Percentiles rank a stretch among this genome's conserved stretches.
Conservation (phyloP, 2,113 vertebrate species). For the Cyphomyrus discorhynchus region DNA sequence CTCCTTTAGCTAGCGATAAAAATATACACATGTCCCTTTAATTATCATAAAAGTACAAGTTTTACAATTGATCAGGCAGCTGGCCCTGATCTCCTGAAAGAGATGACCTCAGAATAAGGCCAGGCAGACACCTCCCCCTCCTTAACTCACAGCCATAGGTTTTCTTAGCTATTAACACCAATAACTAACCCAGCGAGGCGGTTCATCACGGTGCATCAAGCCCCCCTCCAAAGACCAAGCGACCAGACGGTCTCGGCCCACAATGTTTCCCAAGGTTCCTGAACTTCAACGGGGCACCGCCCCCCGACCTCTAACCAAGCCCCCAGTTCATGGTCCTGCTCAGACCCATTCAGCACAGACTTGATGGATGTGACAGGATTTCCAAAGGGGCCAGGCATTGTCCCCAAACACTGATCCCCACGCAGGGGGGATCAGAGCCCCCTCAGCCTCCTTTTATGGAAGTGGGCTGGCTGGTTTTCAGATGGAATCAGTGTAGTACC, state of each 20-base stretch:
- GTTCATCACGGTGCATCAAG: conserved; percentile 23
- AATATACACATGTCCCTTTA: background rate
- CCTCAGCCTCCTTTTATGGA: conserved; percentile 25
- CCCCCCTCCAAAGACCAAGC: conserved; percentile 11
- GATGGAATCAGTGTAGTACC: conserved; percentile 53
- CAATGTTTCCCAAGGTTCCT: conserved; percentile 39
- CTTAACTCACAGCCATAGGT: background rate
- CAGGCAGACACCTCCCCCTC: background rate
- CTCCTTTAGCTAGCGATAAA: background rate
- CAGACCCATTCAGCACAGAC: conserved; percentile 28
- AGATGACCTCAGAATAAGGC: background rate
- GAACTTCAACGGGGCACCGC: conserved; percentile 38
- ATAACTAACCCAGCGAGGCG: background rate
- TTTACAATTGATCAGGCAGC: background rate
- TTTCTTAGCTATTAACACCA: background rate
- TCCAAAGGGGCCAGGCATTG: conserved; percentile 51
- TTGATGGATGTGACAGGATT: conserved; percentile 60
- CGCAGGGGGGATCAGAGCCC: conserved; percentile 46
- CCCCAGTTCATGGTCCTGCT: conserved; percentile 48
- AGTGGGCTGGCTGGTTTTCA: conserved; percentile 47
- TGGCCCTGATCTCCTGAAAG: background rate
- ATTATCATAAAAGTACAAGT: background rate
- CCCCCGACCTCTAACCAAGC: conserved; percentile 48
- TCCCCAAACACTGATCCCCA: conserved; percentile 48
- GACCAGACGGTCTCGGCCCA: conserved; percentile 27